Base-by-base conservation (phyloP, 2,888 invertebrate genomes). In the Apodemia hepburni region DNA sequence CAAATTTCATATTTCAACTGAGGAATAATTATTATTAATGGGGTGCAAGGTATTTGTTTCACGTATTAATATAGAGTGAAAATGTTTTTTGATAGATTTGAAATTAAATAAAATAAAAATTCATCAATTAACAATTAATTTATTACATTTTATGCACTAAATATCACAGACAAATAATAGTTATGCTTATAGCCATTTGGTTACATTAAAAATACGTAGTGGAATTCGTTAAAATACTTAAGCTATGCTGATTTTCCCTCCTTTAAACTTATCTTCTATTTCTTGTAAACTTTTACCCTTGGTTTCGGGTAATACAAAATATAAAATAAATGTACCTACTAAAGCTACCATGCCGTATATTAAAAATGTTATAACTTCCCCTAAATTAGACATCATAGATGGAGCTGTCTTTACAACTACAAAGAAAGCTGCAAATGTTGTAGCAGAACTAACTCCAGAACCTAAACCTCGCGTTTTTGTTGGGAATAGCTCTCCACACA, bases 401-500 rank as follows among this genome's bases (percentile, higher is more conserved):
- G 95, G 95, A 59, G 93, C 94, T 0, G 93, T 93, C 80, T 96
- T 95, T 2, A 96, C 94, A 1, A 94, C 94, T 2, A 91, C 69
- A 73, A 95, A 96, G 67, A 94, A 93, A 1, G 94, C 89, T 6
- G 93, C 75, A 73, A 94, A 95, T 0, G 93, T 93, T 38, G 93
- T 92, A n/a, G 93, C 93, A 0, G 94, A 92, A 60, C 94, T 93
- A 11, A 95, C 85, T 0, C 95, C 95, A 0, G 95, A 94, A 0
- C 95, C 95, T 0, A 94, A 74, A 0, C 95, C 95, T 42, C 95
- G 85, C 0, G 92, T 91, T 64, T 87, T 91, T 1, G 92, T 91
- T 0, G 95, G 93, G 73, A 95, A 95, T 0, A 96, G 86, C 80
- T 96, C 96, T 0, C 95, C 95, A 69, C 95, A 94, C 93, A 96